Base-by-base conservation (phyloP, 2,113 vertebrate species). In the Seriola rivoliana region DNA sequence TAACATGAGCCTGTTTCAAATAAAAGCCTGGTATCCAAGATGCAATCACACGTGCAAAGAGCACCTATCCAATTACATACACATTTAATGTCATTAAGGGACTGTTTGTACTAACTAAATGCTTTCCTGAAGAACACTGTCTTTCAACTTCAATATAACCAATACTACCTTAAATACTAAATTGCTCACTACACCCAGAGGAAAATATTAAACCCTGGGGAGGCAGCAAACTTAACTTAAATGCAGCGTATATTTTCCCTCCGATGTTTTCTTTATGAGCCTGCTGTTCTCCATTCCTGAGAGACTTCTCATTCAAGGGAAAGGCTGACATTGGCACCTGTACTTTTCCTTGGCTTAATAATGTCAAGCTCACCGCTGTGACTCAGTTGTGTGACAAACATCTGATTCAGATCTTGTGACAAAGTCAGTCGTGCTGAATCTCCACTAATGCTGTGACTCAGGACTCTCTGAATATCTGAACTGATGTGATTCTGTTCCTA, bases 331-430 rank as follows among this genome's bases (percentile, higher is more conserved):
- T 73, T 32, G 77, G 82, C 82, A 84, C 70, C 64, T 87, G 70
- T 77, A 86, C 36, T 87, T 80, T 87, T 73, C 55, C 32, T 59
- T 38, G 32, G 48, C 72, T 76, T 25, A 46, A 76, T 63, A 60
- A 80, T 13, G 71, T 59, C 54, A 32, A 48, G 52, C 77, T 84
- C 59, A 29, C 25, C 58, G 72, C 59, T 70, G 64, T 90, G 89
- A 93, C 78, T 90, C 87, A 89, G 62, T 74, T 63, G 10, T 46
- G 77, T 59, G 78, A 85, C 79, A 78, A 77, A 84, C 73, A 78
- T 85, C 73, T 85, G 89, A 90, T 60, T 90, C 86, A 85, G 78
- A 89, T 58, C 78, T 78, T 78, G 69, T 76, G 87, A 89, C 80
- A 75, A 48, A 23, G 11, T 75, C 59, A 54, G 11, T 21, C 77